Conservation (phyloP, 2,113 vertebrate genomes). For the Albula glossodonta region DNA sequence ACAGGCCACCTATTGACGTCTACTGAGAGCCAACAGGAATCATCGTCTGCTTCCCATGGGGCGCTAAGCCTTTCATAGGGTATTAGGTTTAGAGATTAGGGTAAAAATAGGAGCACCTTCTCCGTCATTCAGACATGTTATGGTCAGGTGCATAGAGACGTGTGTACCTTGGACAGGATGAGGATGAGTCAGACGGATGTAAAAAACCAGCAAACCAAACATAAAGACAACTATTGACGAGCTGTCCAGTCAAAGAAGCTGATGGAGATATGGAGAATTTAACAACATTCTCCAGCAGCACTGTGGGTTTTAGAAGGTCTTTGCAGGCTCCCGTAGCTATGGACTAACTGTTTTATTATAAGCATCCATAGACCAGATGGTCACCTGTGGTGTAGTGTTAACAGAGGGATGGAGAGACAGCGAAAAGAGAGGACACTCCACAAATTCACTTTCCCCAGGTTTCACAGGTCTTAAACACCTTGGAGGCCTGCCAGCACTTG, state of each 20-base stretch:
- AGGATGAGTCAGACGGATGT: background rate
- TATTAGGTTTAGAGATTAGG: slow-evolving; percentile 21
- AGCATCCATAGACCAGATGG: background rate
- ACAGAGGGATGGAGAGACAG: background rate
- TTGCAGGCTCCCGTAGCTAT: too few species aligned
- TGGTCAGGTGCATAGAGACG: background rate
- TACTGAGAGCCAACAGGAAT: slow-evolving; percentile 1
- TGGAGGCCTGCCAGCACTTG: background rate
- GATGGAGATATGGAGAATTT: background rate
- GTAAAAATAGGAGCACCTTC: slow-evolving; percentile 29
- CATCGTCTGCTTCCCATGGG: slow-evolving; percentile 18
- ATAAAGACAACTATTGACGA: background rate
- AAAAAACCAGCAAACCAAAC: background rate
- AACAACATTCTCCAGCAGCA: too few species aligned
- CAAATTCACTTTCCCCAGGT: background rate
- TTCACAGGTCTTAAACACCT: background rate
- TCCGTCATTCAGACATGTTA: background rate
- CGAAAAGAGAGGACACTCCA: background rate
- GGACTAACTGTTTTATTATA: background rate
- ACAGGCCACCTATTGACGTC: background rate
- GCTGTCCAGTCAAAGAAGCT: background rate
- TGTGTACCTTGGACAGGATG: background rate
- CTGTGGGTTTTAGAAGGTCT: too few species aligned
- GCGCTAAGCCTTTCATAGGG: slow-evolving; percentile 32
- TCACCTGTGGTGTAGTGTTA: background rate